These are phyloP conservation scores for Micoletzkya japonica DNA, from an alignment of 2,888 invertebrate species.

Conservation along the genomic window DNA sequence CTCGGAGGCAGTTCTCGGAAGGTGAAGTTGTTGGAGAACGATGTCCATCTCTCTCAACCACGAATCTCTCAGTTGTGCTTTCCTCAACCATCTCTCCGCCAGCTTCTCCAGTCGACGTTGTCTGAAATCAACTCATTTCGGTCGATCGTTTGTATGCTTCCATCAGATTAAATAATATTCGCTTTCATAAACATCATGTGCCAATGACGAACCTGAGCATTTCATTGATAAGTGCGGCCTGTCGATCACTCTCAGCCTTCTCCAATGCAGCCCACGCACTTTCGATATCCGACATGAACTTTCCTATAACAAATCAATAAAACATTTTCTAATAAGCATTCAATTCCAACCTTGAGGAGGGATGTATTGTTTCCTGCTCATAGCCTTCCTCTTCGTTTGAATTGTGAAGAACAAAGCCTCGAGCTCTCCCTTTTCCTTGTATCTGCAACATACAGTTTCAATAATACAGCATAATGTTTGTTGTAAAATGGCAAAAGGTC, in stretches of 20 bases:
- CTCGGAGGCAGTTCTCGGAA: slow-evolving; percentile 82
- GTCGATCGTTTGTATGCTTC: background rate
- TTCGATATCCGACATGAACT: slow-evolving; percentile 90
- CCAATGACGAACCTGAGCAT: slow-evolving; percentile 65
- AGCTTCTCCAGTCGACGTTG: slow-evolving; percentile 91
- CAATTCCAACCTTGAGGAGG: slow-evolving; percentile 57
- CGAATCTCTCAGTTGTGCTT: slow-evolving; percentile 82
- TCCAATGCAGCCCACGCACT: slow-evolving; percentile 90
- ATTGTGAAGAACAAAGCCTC: slow-evolving; percentile 94
- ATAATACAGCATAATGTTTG: background rate
- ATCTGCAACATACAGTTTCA: slow-evolving; percentile 69
- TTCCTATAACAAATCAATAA: slow-evolving; percentile 71
- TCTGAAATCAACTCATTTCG: slow-evolving; percentile 43
- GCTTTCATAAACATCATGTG: background rate
- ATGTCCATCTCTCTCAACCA: slow-evolving; percentile 91
- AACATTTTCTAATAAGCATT: background rate
- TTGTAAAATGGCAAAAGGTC: slow-evolving; percentile 2
- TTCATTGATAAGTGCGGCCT: slow-evolving; percentile 87
- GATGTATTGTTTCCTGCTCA: slow-evolving; percentile 70
- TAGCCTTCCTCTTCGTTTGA: slow-evolving; percentile 90
- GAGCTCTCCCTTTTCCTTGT: slow-evolving; percentile 93
- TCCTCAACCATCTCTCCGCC: slow-evolving; percentile 92
- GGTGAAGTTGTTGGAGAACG: slow-evolving; percentile 70
- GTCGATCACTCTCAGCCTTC: slow-evolving; percentile 88
- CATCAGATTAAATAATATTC: background rate